Base-by-base conservation (phyloP, 2,113 vertebrate genomes). In the Meles meles region DNA sequence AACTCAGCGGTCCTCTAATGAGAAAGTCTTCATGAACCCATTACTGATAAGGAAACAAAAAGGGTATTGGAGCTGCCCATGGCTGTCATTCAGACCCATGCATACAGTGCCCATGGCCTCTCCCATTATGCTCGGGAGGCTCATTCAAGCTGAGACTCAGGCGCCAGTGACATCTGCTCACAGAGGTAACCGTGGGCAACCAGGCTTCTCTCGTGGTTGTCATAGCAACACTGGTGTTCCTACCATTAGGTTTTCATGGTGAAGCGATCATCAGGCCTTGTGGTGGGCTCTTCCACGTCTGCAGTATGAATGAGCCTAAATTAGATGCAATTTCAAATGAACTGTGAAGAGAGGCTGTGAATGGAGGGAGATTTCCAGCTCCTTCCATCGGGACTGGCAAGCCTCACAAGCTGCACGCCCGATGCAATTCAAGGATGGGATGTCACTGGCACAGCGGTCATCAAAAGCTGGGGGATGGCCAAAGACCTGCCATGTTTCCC, bases 121-220 rank as follows among this genome's bases (percentile, higher is more conserved):
- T 92, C 49, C 72, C 96, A 67, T 49, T 61, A 34, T 88, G 47
- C 92, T 69, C 71, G 71, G 17, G 13, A 44, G 83, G 47, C 82
- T 95, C 90, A 88, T 96, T 97, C 92, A 92, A 97, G 74, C 88
- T 20, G 42, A 71, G 34, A 59, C 20, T 96, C 65, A 49, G 79
- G 61, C 21, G 0, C 71, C 63, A 47, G 72, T 79, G 93, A 87
- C 88, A 96, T 96, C 84, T 91, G 71, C 71, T 79, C 88, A 65
- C 81, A 37, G 2, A 59, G 77, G 96, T 94, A 95, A 97, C 95
- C 15, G 31, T 81, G 93, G 93, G 96, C 96, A 97, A 98, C 93
- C 81, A 23, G 87, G 97, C 88, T 84, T 82, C 81, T 69, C 82
- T 83, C 25, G 2, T 14, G 42, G 96, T 98, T 93, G 96, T 82